Conservation (phyloP, 2,888 invertebrate genomes). For the Pseudococcus viburni region DNA sequence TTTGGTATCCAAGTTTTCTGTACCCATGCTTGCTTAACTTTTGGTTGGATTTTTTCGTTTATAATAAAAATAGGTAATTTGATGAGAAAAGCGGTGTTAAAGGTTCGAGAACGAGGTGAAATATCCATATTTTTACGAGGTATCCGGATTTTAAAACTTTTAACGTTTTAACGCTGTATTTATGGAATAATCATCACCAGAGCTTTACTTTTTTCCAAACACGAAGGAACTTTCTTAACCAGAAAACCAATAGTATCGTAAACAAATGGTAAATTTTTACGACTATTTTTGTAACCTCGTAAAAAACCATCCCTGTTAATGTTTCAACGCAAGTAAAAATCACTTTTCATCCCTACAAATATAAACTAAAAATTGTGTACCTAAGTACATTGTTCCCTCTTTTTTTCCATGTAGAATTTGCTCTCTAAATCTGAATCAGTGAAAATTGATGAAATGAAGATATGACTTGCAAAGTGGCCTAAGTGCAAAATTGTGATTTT, state of each 20-base stretch:
- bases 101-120: neutral
- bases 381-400: too few species aligned
- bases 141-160: neutral
- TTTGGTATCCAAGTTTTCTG: neutral
- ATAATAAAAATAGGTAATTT: neutral
- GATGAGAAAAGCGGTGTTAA: neutral
- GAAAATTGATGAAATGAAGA: too few species aligned
- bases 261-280: neutral
- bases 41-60: neutral
- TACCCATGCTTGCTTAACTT: neutral
- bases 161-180: neutral
- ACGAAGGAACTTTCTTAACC: neutral
- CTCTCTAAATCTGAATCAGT: too few species aligned
- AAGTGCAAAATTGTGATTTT: too few species aligned
- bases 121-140: neutral
- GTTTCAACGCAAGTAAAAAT: too few species aligned
- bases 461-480: too few species aligned
- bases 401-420: too few species aligned
- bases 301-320: neutral
- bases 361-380: too few species aligned
- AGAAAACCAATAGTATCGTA: neutral
- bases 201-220: neutral
- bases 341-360: too few species aligned
- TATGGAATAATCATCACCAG: neutral
- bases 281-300: neutral